Conservation (phyloP, 1,140 invertebrate genomes). For the Homalodisca vitripennis region DNA sequence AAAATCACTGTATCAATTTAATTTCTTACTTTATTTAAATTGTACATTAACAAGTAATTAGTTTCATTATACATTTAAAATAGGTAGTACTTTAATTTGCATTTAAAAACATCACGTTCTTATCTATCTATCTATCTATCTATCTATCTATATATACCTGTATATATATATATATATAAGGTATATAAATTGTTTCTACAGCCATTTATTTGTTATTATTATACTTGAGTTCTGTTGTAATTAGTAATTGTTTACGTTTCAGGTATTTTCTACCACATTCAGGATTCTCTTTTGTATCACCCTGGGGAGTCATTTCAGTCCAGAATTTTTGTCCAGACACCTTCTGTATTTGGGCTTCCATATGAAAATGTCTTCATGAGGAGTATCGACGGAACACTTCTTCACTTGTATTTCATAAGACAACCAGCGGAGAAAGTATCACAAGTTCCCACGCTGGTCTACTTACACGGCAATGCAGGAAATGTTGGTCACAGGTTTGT, state of each 20-base stretch:
- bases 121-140: too few species aligned
- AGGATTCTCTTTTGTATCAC: slow-evolving; percentile 85
- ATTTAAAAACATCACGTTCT: too few species aligned
- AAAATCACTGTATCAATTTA: too few species aligned
- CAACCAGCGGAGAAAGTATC: slow-evolving; percentile 65
- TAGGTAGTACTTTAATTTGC: too few species aligned
- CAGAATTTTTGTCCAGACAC: slow-evolving; percentile 79
- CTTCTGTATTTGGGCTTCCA: slow-evolving; percentile 77
- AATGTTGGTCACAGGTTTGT: slow-evolving; percentile 88
- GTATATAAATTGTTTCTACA: too few species aligned
- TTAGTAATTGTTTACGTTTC: slow-evolving; percentile 42
- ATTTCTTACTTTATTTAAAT: too few species aligned
- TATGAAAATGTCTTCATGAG: slow-evolving; percentile 80
- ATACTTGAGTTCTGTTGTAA: too few species aligned
- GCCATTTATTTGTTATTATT: too few species aligned
- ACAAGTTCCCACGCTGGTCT: slow-evolving; percentile 74
- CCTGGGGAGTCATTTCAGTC: slow-evolving; percentile 86
- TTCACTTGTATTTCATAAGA: slow-evolving; percentile 86
- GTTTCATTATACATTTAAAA: too few species aligned
- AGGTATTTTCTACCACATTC: slow-evolving; percentile 81
- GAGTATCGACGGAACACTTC: slow-evolving; percentile 73
- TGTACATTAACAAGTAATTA: too few species aligned
- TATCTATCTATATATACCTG: too few species aligned
- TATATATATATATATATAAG: too few species aligned
- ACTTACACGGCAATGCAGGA: slow-evolving; percentile 94